Percentiles rank a stretch among this genome's conserved stretches.
These are phyloP conservation scores for Gephyroberyx darwinii DNA, from an alignment of 2,797 vertebrate species.

Conservation along the genomic window DNA sequence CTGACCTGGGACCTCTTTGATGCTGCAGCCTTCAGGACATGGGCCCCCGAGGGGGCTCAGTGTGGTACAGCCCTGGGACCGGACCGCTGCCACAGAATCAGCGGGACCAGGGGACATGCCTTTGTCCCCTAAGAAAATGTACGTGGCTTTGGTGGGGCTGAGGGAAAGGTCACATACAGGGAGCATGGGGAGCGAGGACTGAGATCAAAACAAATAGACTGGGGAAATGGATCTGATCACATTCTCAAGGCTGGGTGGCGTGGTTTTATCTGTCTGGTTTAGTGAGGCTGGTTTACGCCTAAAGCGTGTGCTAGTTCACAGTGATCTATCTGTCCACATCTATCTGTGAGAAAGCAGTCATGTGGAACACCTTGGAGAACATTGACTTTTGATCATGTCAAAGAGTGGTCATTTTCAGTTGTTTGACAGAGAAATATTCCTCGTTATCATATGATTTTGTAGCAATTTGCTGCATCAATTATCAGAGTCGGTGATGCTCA, in stretches of 20 bases:
- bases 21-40: slow-evolving; percentile 64
- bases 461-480: background rate
- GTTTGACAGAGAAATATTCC: background rate
- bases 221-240: slow-evolving; percentile 32
- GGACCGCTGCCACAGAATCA: slow-evolving; percentile 58
- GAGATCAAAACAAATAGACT: slow-evolving; percentile 72
- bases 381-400: background rate
- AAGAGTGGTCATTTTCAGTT: background rate
- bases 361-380: background rate
- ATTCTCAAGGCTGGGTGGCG: slow-evolving; percentile 45
- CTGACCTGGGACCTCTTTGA: slow-evolving; percentile 75
- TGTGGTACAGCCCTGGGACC: slow-evolving; percentile 61
- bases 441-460: background rate
- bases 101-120: slow-evolving; percentile 52
- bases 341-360: background rate
- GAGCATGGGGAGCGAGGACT: slow-evolving; percentile 52
- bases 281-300: background rate
- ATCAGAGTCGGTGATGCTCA: background rate
- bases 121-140: slow-evolving; percentile 83
- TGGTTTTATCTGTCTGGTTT: background rate
- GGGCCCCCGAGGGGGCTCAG: slow-evolving; percentile 61
- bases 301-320: background rate
- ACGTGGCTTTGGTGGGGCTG: slow-evolving; percentile 72
- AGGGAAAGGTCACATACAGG: slow-evolving; percentile 63
- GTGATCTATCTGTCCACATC: background rate